Evolutionary conservation across 2,113 vertebrate genomes (phyloP).

Genomic region (Indicator maculatus): DNA sequence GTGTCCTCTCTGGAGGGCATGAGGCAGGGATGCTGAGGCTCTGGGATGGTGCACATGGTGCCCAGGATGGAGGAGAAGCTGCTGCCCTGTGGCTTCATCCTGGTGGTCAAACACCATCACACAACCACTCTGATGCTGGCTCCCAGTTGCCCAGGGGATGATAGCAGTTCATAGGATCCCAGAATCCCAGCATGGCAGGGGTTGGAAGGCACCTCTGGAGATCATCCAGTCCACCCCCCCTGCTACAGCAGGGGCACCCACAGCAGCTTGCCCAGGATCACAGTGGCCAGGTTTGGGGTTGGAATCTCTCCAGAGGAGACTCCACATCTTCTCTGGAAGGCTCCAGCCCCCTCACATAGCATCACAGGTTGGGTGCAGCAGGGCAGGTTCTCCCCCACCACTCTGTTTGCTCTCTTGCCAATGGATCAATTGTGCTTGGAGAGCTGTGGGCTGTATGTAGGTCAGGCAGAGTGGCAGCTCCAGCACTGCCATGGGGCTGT

Average conservation of each 20-base stretch:
- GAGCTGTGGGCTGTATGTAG: constrained; percentile 9
- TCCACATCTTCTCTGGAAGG: too few relatives aligned
- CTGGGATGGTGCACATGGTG: rapidly evolving
- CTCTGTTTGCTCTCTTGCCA: background rate
- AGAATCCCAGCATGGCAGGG: too few relatives aligned
- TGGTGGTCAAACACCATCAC: rapidly evolving
- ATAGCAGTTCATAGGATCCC: background rate
- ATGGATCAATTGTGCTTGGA: background rate
- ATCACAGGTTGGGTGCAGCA: background rate
- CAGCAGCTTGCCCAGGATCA: too few relatives aligned
- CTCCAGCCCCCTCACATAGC: too few relatives aligned
- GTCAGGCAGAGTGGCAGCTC: constrained; percentile 11
- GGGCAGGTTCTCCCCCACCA: background rate
- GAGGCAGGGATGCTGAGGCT: background rate
- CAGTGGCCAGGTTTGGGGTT: too few relatives aligned
- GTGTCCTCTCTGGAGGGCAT: too few relatives aligned
- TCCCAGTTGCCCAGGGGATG: rapidly evolving
- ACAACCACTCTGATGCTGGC: rapidly evolving
- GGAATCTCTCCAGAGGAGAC: too few relatives aligned
- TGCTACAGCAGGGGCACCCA: too few relatives aligned
- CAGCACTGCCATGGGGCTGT: rapidly evolving
- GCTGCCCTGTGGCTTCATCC: background rate
- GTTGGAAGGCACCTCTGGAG: too few relatives aligned
- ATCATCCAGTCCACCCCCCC: too few relatives aligned
- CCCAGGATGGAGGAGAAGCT: background rate